These are phyloP conservation scores for Goniozus legneri DNA, from an alignment of 1,140 invertebrate genomes.

Conservation along the genomic window DNA sequence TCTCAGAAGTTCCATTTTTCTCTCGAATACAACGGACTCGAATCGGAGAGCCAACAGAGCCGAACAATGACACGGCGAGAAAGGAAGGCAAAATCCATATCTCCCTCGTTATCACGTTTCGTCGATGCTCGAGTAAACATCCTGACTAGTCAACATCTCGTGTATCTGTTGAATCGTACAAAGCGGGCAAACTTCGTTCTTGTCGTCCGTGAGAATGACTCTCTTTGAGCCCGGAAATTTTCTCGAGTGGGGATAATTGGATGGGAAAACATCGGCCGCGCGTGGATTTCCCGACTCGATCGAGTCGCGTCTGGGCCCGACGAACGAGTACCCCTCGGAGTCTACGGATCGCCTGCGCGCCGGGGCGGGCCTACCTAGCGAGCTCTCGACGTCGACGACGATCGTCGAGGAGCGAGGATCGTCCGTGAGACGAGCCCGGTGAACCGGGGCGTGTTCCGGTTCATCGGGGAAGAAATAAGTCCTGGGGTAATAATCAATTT, in stretches of 20 bases:
- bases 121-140: conserved; percentile 32
- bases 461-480: conserved; percentile 1
- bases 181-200: conserved; percentile 43
- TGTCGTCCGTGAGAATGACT: conserved; percentile 27
- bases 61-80: too few species aligned
- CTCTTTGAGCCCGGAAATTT: too few species aligned
- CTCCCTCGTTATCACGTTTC: conserved; percentile 46
- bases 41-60: too few species aligned
- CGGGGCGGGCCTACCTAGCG: neutral
- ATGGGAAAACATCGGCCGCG: too few species aligned
- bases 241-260: too few species aligned
- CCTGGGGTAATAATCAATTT: neutral
- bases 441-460: conserved; percentile 6
- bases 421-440: too few species aligned
- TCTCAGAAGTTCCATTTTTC: too few species aligned
- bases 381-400: neutral
- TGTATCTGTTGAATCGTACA: conserved; percentile 48
- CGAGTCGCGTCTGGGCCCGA: conserved; percentile 35
- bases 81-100: too few species aligned
- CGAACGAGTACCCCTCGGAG: conserved; percentile 43
- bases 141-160: conserved; percentile 39
- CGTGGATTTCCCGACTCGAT: conserved; percentile 33
- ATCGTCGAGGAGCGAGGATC: too few species aligned
- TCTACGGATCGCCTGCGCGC: conserved; percentile 35
- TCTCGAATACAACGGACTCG: too few species aligned